Evolutionary conservation across 2,113 vertebrate genomes (phyloP).

Genomic region (Tyrannus savana): DNA sequence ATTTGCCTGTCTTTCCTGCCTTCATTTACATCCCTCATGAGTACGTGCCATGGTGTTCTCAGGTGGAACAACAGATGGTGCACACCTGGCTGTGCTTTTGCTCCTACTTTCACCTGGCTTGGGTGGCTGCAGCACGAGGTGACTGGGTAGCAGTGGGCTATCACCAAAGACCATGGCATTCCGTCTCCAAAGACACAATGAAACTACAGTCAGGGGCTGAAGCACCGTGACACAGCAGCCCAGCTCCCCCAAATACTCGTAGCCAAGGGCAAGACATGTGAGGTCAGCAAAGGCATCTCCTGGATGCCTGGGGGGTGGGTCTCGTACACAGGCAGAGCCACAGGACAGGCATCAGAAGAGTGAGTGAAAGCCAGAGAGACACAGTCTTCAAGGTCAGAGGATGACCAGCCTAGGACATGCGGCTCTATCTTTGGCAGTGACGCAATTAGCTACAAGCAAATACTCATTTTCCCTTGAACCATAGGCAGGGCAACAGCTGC

Average conservation of each 20-base stretch:
- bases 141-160: background rate
- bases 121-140: background rate
- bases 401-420: background rate
- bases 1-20: background rate
- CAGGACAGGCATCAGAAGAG: background rate
- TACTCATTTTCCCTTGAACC: background rate
- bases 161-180: background rate
- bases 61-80: background rate
- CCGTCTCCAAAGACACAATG: background rate
- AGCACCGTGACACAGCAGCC: background rate
- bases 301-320: background rate
- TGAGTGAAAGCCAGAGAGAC: background rate
- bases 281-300: background rate
- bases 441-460: background rate
- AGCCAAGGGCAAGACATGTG: fast-evolving
- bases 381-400: background rate
- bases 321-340: background rate
- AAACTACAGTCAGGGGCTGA: background rate
- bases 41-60: background rate
- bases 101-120: background rate
- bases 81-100: background rate
- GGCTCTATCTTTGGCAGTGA: conserved; percentile 3
- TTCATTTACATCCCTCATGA: background rate
- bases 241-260: background rate
- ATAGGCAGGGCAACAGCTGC: background rate